Percentiles rank a stretch among this genome's conserved stretches.
These are phyloP conservation scores for Sander vitreus DNA, from an alignment of 2,113 vertebrate species.

Conservation along the genomic window DNA sequence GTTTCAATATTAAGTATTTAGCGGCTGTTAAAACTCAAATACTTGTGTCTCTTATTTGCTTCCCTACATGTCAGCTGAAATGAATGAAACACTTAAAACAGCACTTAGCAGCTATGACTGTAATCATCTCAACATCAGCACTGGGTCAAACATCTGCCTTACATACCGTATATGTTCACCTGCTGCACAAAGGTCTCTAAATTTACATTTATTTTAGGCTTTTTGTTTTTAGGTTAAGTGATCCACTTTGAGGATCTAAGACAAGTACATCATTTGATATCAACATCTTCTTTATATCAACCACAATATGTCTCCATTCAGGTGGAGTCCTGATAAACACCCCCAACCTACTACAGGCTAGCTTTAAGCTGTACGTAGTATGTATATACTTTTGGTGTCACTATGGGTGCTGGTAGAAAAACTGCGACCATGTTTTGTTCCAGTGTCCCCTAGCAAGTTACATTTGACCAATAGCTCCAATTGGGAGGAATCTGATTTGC, in stretches of 20 bases:
- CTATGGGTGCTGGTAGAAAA: background rate
- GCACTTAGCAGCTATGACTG: background rate
- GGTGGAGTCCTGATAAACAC: background rate
- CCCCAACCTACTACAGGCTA: background rate
- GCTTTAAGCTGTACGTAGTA: background rate
- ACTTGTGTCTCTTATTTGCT: too few species aligned
- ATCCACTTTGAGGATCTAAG: background rate
- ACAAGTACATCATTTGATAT: background rate
- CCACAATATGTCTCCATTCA: background rate
- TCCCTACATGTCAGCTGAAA: background rate
- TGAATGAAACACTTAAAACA: constrained; percentile 4
- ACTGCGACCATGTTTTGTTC: too few species aligned
- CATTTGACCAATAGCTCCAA: background rate
- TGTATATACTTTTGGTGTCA: background rate
- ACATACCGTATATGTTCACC: background rate
- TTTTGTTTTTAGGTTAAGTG: background rate
- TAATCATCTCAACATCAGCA: background rate
- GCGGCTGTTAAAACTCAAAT: too few species aligned
- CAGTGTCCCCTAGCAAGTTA: too few species aligned
- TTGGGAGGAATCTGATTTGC: background rate
- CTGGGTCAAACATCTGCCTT: background rate
- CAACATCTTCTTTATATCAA: background rate
- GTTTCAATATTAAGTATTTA: too few species aligned
- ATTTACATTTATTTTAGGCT: background rate
- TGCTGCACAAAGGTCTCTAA: background rate